A percentile compares a stretch with the other conserved stretches of the same genome.
Evolutionary conservation across 2,113 vertebrate species (phyloP).

Genomic region (Baryphthengus martii): DNA sequence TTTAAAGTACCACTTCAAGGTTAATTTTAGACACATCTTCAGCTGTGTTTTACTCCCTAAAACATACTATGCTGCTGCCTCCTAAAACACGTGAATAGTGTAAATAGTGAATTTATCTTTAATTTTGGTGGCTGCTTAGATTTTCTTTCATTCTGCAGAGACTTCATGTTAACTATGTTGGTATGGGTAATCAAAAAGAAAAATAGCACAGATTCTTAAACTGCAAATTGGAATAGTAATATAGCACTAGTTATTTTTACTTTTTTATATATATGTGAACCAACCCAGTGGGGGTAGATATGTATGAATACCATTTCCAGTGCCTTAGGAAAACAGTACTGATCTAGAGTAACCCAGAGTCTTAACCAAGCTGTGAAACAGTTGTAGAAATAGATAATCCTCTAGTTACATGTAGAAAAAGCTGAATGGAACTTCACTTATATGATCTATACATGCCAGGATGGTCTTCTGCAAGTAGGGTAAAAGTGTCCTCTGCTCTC

Average conservation of each 20-base stretch:
- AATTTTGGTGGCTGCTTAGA: background rate
- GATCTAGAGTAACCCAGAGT: background rate
- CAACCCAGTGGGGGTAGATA: background rate
- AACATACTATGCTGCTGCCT: background rate
- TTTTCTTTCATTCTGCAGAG: background rate
- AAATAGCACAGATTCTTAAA: background rate
- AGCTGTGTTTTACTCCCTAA: background rate
- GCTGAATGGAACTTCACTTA: background rate
- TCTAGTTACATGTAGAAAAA: background rate
- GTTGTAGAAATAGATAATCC: background rate
- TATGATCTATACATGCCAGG: rapidly evolving
- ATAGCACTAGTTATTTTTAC: too few species aligned
- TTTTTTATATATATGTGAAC: background rate
- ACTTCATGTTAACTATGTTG: background rate
- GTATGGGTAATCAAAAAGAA: background rate
- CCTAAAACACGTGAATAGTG: background rate
- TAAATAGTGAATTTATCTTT: background rate
- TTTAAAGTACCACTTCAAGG: background rate
- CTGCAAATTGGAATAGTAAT: background rate
- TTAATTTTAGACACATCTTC: background rate
- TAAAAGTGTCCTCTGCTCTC: background rate
- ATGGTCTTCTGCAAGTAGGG: background rate
- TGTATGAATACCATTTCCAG: background rate
- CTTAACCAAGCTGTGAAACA: background rate
- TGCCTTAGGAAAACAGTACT: background rate